phyloP scores from a whole-genome alignment of 2,113 vertebrate species.

The Entosphenus tridentatus region DNA sequence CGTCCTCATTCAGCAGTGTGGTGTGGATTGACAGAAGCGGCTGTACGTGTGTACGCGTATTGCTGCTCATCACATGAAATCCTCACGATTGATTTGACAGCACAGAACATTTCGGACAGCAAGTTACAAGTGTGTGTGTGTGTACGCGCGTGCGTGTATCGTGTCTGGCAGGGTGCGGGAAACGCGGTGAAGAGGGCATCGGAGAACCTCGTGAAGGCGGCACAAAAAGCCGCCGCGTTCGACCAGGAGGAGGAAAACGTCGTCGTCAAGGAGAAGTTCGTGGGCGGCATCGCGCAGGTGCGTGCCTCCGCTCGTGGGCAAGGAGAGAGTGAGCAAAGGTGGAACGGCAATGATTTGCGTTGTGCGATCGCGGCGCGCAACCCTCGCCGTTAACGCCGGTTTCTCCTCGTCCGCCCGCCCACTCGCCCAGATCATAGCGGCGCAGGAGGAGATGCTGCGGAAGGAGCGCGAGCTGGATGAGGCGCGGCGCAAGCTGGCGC shows the following conservation, averaged over 20 bases:
- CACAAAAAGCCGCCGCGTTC: conserved; percentile 84
- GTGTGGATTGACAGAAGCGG: too few relatives aligned
- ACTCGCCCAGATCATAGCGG: conserved; percentile 56
- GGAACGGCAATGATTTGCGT: neutral
- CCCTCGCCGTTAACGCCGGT: neutral
- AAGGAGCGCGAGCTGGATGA: conserved; percentile 83
- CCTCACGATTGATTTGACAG: too few relatives aligned
- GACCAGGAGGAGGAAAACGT: conserved; percentile 60
- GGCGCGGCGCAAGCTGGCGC: conserved; percentile 68
- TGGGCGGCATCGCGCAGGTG: conserved; percentile 91
- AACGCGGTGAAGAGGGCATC: conserved; percentile 86
- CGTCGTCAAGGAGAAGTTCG: conserved; percentile 89
- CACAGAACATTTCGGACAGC: too few relatives aligned
- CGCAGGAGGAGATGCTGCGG: conserved; percentile 91
- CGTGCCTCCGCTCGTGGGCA: conserved; percentile 9
- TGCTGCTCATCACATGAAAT: too few relatives aligned
- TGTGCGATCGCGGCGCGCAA: too few relatives aligned
- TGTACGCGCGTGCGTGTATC: neutral
- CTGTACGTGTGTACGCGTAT: too few relatives aligned
- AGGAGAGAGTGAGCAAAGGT: rapidly evolving
- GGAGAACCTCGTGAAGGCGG: conserved; percentile 83
- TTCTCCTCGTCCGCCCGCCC: neutral
- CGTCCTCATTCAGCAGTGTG: too few relatives aligned
- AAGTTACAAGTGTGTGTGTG: too few relatives aligned
- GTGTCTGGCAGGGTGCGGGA: conserved; percentile 39